phyloP scores from a whole-genome alignment of 2,113 vertebrate genomes.

The Vireo altiloquus region DNA sequence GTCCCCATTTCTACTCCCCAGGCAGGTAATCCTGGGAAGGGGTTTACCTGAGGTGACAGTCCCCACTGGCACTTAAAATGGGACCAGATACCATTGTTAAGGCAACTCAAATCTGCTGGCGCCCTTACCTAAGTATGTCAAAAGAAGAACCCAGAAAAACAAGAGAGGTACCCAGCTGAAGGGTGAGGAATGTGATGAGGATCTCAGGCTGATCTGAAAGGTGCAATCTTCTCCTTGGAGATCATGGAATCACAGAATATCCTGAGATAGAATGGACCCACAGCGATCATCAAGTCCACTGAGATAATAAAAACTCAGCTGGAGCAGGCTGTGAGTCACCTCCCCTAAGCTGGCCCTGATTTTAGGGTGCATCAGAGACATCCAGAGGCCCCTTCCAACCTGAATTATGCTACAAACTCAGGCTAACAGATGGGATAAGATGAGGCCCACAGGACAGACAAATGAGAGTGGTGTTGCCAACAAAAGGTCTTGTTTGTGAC shows the following conservation, averaged over 20 bases:
- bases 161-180: background rate
- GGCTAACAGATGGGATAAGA: background rate
- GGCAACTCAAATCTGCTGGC: background rate
- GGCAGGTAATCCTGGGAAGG: accelerated
- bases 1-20: background rate
- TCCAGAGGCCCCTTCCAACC: background rate
- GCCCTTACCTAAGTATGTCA: background rate
- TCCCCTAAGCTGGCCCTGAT: background rate
- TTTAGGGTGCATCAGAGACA: background rate
- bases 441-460: background rate
- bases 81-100: background rate
- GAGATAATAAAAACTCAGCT: background rate
- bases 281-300: background rate
- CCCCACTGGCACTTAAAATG: background rate
- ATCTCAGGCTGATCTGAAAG: background rate
- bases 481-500: background rate
- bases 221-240: background rate
- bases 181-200: background rate
- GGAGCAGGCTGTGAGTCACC: background rate
- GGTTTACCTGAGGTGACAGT: background rate
- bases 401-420: background rate
- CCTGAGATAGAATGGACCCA: background rate
- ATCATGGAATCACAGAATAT: background rate
- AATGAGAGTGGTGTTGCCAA: background rate
- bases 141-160: background rate